These are phyloP conservation scores for Panagrolaimus sp. DNA, from an alignment of 1,140 invertebrate genomes.

Conservation along the genomic window DNA sequence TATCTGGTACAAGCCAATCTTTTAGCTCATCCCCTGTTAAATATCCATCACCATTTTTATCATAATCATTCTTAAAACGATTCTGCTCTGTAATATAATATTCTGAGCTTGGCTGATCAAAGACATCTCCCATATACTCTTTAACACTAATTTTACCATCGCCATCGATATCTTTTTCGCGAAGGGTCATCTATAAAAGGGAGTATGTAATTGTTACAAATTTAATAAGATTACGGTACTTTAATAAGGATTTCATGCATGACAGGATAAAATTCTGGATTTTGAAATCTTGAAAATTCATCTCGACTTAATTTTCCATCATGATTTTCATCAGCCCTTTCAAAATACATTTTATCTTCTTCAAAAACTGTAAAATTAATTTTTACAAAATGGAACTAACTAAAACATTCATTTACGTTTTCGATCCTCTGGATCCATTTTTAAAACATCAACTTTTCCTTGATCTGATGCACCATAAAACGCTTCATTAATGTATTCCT, in stretches of 20 bases:
- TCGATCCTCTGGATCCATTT: conserved; percentile 30
- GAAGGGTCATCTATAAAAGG: conserved; percentile 68
- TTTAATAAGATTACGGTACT: too few species aligned
- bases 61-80: conserved; percentile 81
- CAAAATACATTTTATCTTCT: conserved; percentile 79
- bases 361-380: conserved; percentile 56
- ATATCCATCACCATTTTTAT: conserved; percentile 76
- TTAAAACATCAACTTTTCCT: conserved; percentile 37
- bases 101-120: conserved; percentile 70
- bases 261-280: conserved; percentile 68
- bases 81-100: conserved; percentile 73
- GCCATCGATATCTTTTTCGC: conserved; percentile 76
- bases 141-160: conserved; percentile 66
- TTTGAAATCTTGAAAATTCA: conserved; percentile 82
- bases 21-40: conserved; percentile 74
- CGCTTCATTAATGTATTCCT: conserved; percentile 75
- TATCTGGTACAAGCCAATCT: conserved; percentile 83
- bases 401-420: conserved; percentile 48
- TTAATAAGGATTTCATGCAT: conserved; percentile 76
- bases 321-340: conserved; percentile 75
- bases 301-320: conserved; percentile 71
- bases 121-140: conserved; percentile 58
- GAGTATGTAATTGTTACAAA: neutral
- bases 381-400: neutral
- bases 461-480: conserved; percentile 62